Base-by-base conservation (phyloP, 2,797 vertebrate genomes). In the Psittacula echo region DNA sequence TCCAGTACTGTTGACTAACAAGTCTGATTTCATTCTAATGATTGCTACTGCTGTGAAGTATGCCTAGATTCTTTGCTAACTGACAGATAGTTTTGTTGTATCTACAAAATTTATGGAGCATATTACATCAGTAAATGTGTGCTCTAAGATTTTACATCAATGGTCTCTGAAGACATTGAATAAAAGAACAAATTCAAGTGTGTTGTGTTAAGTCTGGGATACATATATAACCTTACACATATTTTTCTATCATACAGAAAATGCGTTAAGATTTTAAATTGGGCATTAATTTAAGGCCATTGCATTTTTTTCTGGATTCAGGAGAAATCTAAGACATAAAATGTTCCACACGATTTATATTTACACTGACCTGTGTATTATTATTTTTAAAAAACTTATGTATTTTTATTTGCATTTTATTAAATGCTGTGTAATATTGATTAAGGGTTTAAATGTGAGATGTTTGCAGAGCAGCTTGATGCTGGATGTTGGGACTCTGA, bases 31-130 rank as follows among this genome's bases (percentile, higher is more conserved):
- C 67, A 53, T 91, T 96, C 83, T 94, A 85, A 84, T 85, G 67
- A 79, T 91, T 85, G 44, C 72, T 90, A 37, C 78, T 61, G 74
- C 81, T 5, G 10, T 92, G 90, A 94, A 94, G 90, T 85, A 65
- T 72, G 61, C 74, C 81, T 89, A 41, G 77, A 85, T 96, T 87
- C 93, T 93, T 90, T 93, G 77, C 90, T 93, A 94, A 89, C 85
- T 80, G 80, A 95, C 48, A 85, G 83, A 84, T 80, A 88, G 83
- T 93, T 95, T 86, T 86, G 56, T 94, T 95, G 54, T 93, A 93
- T 92, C 93, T 97, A 83, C 86, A 91, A 89, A 95, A 97, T 96
- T 93, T 87, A 95, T 92, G 86, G 86, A 87, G 88, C 51, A 80
- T 95, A 92, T 94, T 92, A 93, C 42, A 75, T 65, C 61, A 83